Evolutionary conservation across 2,797 vertebrate species (phyloP).

Genomic region (Okamejei kenojei): DNA sequence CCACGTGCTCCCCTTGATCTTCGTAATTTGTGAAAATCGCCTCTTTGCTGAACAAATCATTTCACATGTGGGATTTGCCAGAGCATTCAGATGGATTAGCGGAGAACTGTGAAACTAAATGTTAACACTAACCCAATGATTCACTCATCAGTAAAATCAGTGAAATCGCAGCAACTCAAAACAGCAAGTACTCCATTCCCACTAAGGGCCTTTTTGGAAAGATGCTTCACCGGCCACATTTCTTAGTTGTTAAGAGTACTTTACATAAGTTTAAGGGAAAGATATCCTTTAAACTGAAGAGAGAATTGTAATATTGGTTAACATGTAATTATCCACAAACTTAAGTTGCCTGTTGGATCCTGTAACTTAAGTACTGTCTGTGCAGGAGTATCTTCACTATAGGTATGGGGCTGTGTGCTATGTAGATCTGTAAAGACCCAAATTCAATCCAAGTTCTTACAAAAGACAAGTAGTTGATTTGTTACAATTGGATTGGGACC

Average conservation of each 20-base stretch:
- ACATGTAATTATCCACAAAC: slow-evolving; percentile 15
- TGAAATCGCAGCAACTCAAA: slow-evolving; percentile 12
- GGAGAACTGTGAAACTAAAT: slow-evolving; percentile 30
- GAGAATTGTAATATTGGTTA: background rate
- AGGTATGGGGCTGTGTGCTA: background rate
- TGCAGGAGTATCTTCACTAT: too few species aligned
- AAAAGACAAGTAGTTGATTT: background rate
- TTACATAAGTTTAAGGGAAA: background rate
- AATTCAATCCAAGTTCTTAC: background rate
- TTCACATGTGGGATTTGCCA: slow-evolving; percentile 33
- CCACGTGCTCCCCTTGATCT: background rate
- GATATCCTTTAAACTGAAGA: background rate
- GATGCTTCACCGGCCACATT: background rate
- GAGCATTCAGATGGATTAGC: slow-evolving; percentile 1
- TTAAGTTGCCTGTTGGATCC: background rate
- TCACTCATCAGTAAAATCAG: slow-evolving; percentile 16
- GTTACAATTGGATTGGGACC: background rate
- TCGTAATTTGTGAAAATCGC: background rate
- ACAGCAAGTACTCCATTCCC: background rate
- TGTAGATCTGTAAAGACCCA: background rate
- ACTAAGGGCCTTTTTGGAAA: background rate
- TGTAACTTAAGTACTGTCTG: background rate
- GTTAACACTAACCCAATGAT: slow-evolving; percentile 28
- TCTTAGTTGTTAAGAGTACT: background rate
- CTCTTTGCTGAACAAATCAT: slow-evolving; percentile 17